phyloP scores from a whole-genome alignment of 2,888 invertebrate species.

The Drosophila meridiana region DNA sequence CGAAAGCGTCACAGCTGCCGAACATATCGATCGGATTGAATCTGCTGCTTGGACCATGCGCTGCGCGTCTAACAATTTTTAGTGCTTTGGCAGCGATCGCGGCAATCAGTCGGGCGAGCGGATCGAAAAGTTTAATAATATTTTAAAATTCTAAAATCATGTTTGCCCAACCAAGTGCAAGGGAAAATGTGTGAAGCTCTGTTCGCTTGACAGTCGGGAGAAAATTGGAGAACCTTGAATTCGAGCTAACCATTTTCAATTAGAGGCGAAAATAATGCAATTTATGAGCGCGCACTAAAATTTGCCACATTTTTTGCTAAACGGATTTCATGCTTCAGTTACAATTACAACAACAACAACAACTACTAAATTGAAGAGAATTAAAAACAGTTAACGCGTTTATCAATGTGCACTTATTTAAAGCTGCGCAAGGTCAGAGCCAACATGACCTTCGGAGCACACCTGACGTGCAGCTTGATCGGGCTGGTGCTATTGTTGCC shows the following conservation, averaged over 20 bases:
- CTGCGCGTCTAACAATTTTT: constrained; percentile 35
- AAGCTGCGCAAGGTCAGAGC: constrained; percentile 55
- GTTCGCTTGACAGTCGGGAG: constrained; percentile 47
- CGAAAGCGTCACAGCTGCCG: constrained; percentile 46
- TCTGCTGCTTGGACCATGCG: constrained; percentile 47
- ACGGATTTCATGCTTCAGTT: constrained; percentile 59
- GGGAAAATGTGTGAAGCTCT: constrained; percentile 49
- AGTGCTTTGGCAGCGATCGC: constrained; percentile 66
- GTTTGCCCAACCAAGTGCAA: constrained; percentile 7
- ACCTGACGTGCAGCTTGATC: constrained; percentile 10
- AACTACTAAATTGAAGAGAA: not conserved
- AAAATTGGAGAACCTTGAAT: constrained; percentile 66
- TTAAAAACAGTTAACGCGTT: constrained; percentile 41
- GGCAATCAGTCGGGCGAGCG: constrained; percentile 51
- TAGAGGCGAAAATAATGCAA: constrained; percentile 62
- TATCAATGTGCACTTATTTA: constrained; percentile 72
- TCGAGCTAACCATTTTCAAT: constrained; percentile 32
- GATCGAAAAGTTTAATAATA: not conserved
- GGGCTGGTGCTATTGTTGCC: constrained; percentile 19
- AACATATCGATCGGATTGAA: constrained; percentile 44
- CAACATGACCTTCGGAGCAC: constrained; percentile 36
- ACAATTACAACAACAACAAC: constrained; percentile 24
- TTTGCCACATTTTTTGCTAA: constrained; percentile 62
- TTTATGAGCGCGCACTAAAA: constrained; percentile 55
- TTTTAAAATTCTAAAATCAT: not conserved